Evolutionary conservation across 2,888 invertebrate species (phyloP).

Genomic region (Dinocampus coccinellae): DNA sequence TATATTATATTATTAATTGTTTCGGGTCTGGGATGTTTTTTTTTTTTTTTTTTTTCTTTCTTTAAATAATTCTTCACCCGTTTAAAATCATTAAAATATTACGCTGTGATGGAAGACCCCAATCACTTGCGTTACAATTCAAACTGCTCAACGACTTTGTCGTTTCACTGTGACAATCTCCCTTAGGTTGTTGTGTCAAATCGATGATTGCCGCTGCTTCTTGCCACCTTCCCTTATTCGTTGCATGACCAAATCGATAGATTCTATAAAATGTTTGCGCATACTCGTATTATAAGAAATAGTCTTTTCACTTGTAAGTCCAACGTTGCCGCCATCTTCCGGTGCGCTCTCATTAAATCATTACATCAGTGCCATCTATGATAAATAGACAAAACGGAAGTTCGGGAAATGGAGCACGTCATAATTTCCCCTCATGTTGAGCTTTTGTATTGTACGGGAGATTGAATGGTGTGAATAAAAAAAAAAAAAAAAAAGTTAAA

Average conservation of each 20-base stretch:
- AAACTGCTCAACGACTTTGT: constrained; percentile 38
- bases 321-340: neutral
- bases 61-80: too few species aligned
- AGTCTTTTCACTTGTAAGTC: neutral
- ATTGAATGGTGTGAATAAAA: neutral
- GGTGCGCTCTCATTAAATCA: neutral
- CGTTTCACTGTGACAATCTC: constrained; percentile 52
- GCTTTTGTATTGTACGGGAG: neutral
- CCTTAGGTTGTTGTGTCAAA: constrained; percentile 56
- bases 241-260: constrained; percentile 59
- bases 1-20: neutral
- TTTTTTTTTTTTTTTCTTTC: neutral
- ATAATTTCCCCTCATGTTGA: neutral
- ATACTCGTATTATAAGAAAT: constrained; percentile 10
- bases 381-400: neutral
- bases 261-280: constrained; percentile 34
- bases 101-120: constrained; percentile 7
- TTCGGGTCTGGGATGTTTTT: neutral
- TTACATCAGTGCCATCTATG: neutral
- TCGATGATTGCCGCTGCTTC: constrained; percentile 61
- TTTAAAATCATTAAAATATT: neutral
- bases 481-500: too few species aligned
- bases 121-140: neutral
- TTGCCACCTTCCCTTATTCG: constrained; percentile 57
- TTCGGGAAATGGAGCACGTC: neutral